Base-by-base conservation (phyloP, 2,888 invertebrate genomes). In the Cabera pusaria region DNA sequence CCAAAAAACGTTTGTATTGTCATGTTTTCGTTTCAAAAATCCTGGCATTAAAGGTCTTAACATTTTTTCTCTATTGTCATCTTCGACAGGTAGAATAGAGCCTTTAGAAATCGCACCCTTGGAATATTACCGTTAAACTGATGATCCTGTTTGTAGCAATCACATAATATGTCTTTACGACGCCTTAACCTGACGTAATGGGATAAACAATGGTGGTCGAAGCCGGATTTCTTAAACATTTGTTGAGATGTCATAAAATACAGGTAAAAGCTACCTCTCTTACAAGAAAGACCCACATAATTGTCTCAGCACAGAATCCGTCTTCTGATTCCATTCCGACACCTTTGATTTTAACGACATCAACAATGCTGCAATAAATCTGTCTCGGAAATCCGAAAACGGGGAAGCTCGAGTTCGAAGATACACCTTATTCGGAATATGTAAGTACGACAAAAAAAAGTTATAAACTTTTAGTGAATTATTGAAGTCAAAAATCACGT, bases 211-310 rank as follows among this genome's bases (percentile, higher is more conserved):
- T 72, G 45, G 56, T 18, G 34, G 40, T 26, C 37, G 49, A 37
- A 52, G 46, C 41, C 52, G 61, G 66, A 72, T 68, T 62, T 68
- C 62, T 60, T 60, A 55, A 62, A 57, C 54, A 69, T 75, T n/a
- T 74, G 75, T 76, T 49, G 36, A 49, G 52, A 56, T 34, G 68
- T 68, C 73, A 70, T 85, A 84, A 86, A 86, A 64, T 56, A 56
- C 85, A 86, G 86, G 86, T 86, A 86, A 65, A 59, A 40, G 78
- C 83, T 83, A 81, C 84, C 81, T 79, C 79, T 77, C 64, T 84
- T 84, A 77, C 76, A 69, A 63, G 72, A 75, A 81, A 31, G 7
- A 65, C 55, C 64, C 62, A 35, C 51, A 64, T 78, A 78, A 81
- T 81, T 75, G 74, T 74, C 62, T 71, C 71, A 69, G 71, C 61